phyloP scores from a whole-genome alignment of 1,140 invertebrate species.

The Neodiprion fabricii region DNA sequence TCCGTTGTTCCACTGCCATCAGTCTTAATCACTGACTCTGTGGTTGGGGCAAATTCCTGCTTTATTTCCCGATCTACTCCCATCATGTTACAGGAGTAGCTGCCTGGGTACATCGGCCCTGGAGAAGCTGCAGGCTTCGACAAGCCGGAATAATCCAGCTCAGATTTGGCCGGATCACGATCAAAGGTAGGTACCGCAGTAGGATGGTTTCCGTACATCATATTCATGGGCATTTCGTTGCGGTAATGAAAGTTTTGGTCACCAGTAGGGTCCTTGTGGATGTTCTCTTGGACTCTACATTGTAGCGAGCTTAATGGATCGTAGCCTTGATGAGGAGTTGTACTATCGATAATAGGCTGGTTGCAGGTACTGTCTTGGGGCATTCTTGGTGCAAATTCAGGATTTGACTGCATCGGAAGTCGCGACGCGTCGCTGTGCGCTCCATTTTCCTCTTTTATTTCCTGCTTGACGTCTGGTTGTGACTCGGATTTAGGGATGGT shows the following conservation, averaged over 20 bases:
- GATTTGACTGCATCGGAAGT: constrained; percentile 37
- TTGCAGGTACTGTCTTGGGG: constrained; percentile 35
- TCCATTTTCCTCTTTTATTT: constrained; percentile 52
- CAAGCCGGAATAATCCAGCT: constrained; percentile 39
- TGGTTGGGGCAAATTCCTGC: constrained; percentile 34
- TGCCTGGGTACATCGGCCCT: constrained; percentile 30
- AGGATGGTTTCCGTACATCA: constrained; percentile 37
- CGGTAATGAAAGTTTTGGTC: constrained; percentile 38
- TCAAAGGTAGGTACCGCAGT: constrained; percentile 22
- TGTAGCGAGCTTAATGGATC: constrained; percentile 22
- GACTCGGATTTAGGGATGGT: constrained; percentile 35
- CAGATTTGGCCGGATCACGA: constrained; percentile 41
- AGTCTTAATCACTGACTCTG: constrained; percentile 41
- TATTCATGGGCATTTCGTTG: constrained; percentile 35
- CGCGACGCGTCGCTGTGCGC: constrained; percentile 44
- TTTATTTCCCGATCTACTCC: constrained; percentile 35
- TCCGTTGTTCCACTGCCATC: constrained; percentile 38
- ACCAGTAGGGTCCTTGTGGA: constrained; percentile 31
- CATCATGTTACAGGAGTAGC: constrained; percentile 20
- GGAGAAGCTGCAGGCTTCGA: constrained; percentile 19
- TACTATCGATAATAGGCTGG: constrained; percentile 36
- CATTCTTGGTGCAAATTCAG: constrained; percentile 39
- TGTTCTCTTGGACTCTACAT: neutral
- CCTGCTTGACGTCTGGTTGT: constrained; percentile 37
- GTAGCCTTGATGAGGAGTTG: constrained; percentile 42